Percentiles rank a stretch among this genome's conserved stretches.
Evolutionary conservation across 2,797 vertebrate genomes (phyloP).

Genomic region (Eulemur coronatus): DNA sequence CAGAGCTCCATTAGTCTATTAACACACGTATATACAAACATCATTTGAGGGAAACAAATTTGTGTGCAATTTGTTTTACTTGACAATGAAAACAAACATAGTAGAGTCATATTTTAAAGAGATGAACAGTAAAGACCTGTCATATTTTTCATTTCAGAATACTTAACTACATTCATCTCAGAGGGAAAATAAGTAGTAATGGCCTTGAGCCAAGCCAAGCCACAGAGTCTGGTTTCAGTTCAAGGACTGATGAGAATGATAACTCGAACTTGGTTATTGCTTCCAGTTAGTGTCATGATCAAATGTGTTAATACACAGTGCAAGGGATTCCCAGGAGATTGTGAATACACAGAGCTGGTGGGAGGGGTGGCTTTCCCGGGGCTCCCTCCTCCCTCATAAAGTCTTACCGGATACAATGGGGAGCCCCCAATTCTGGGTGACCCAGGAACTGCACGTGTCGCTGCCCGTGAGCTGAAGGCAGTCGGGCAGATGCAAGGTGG

Average conservation of each 20-base stretch:
- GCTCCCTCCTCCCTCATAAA: not conserved
- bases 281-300: not conserved
- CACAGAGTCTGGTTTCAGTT: not conserved
- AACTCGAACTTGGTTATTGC: no score
- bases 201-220: not conserved
- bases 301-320: no score
- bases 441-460: rapidly evolving
- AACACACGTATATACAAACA: not conserved
- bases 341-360: rapidly evolving
- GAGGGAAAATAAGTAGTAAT: not conserved
- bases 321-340: rapidly evolving
- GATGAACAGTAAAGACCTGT: not conserved
- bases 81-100: not conserved
- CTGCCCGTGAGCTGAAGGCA: not conserved
- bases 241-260: not conserved
- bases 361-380: not conserved
- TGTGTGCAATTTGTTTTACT: not conserved
- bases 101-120: not conserved
- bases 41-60: not conserved
- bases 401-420: no score
- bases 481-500: rapidly evolving
- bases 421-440: rapidly evolving
- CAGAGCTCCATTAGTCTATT: not conserved
- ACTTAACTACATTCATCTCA: not conserved
- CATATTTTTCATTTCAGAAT: not conserved